Conservation (phyloP, 2,113 vertebrate genomes). For the Gallinago media region DNA sequence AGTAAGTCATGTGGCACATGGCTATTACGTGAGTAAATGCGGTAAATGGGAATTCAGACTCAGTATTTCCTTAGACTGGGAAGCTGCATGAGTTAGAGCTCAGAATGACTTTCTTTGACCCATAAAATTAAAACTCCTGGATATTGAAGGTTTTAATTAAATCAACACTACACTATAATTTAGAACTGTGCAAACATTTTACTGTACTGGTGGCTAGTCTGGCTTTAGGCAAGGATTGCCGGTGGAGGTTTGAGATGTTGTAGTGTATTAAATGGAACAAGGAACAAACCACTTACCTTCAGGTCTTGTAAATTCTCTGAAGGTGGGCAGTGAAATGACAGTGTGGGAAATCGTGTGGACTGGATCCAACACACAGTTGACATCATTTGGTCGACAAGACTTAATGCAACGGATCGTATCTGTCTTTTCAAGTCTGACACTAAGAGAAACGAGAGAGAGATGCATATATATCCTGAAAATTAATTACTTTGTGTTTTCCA, state of each 20-base stretch:
- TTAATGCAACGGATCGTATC: constrained; percentile 92
- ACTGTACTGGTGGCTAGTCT: not conserved
- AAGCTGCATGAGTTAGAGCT: not conserved
- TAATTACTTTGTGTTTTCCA: not conserved
- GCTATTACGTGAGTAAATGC: not conserved
- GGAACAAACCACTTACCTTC: constrained; percentile 83
- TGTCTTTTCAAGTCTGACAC: constrained; percentile 80
- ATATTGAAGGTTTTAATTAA: constrained; percentile 18
- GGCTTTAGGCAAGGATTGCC: constrained; percentile 40
- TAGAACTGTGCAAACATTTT: constrained; percentile 33
- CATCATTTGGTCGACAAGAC: constrained; percentile 86
- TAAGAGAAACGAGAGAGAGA: constrained; percentile 24
- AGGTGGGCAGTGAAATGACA: constrained; percentile 92
- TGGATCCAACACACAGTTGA: constrained; percentile 85
- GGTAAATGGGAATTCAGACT: not conserved
- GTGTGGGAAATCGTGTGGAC: constrained; percentile 92
- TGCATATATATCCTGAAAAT: not conserved
- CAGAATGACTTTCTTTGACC: not conserved
- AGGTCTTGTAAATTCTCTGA: constrained; percentile 89
- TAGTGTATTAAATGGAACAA: constrained; percentile 8
- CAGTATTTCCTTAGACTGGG: not conserved
- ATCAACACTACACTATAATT: constrained; percentile 11
- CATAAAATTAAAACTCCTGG: constrained; percentile 2
- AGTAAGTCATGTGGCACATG: not conserved
- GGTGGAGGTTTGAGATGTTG: not conserved